These are phyloP conservation scores for Philonicus albiceps DNA, from an alignment of 2,888 invertebrate species.

Conservation along the genomic window DNA sequence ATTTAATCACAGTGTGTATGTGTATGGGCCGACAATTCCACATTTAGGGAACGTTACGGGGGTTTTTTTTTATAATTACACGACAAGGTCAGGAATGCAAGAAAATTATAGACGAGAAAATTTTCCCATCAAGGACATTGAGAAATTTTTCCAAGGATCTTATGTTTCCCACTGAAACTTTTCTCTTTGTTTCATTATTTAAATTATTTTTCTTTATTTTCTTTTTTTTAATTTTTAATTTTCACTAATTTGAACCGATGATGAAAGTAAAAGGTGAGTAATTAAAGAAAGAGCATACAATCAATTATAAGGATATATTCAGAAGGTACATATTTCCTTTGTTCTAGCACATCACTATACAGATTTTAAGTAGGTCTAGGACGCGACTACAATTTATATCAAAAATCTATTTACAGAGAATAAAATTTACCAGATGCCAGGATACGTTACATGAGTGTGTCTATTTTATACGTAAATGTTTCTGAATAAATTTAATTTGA, in stretches of 20 bases:
- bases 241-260: neutral
- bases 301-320: neutral
- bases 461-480: neutral
- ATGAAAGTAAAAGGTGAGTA: neutral
- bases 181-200: neutral
- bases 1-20: neutral
- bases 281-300: neutral
- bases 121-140: neutral
- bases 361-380: neutral
- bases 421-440: neutral
- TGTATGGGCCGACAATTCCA: neutral
- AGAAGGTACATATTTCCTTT: neutral
- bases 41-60: neutral
- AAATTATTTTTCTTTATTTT: neutral
- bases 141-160: neutral
- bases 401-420: neutral
- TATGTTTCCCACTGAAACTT: neutral
- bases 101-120: neutral
- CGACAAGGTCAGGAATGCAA: neutral
- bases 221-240: neutral
- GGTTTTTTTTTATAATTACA: neutral
- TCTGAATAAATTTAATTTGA: neutral
- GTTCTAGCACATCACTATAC: neutral
- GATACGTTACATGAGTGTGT: neutral
- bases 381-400: neutral